Evolutionary conservation across 2,113 vertebrate genomes (phyloP), one percentile per base, ranked within the genome.

Genomic region (Scytalopus superciliaris): DNA sequence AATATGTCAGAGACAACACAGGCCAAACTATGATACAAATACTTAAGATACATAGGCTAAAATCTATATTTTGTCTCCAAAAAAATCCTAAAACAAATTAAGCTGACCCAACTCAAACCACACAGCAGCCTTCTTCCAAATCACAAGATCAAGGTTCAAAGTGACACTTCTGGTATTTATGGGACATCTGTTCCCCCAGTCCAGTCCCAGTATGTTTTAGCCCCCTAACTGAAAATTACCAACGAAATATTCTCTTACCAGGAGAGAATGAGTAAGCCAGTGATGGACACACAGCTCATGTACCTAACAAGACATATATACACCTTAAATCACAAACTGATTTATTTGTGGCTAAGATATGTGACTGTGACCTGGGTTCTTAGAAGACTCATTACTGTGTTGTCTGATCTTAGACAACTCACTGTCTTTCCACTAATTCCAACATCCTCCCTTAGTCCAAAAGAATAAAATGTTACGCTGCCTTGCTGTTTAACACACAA

Each of bases 1-100:
- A 67, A 17, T 86, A 87, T 86, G 92, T 92, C 73, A 95, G 83
- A 84, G 60, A 78, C 85, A 92, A 37, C 82, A 70, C 40, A 59
- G 73, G 69, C 83, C 85, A 89, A 94, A 64, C 13, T 70, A 2
- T 39, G 47, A 81, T 60, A 74, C 22, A 73, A 40, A 16, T 70
- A 22, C 37, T 80, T 60, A 40, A n/a, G 75, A 75, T 25, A 80
- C 25, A 56, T 52, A 40, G 39, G 45, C 17, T 67, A 89, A 84
- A 95, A 81, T 45, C 47, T n/a, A 7, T 69, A 68, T 90, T 81
- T 94, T 84, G 3, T 68, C 44, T 81, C 63, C 18, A 64, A 78
- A 64, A 78, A 92, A 76, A 56, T 44, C 16, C 31, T 70, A 37
- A 78, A 86, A 1, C 23, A 73, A 74, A 63, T 8, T 6, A 63